Conservation (phyloP, 1,140 invertebrate genomes). For the Colletes latitarsis region DNA sequence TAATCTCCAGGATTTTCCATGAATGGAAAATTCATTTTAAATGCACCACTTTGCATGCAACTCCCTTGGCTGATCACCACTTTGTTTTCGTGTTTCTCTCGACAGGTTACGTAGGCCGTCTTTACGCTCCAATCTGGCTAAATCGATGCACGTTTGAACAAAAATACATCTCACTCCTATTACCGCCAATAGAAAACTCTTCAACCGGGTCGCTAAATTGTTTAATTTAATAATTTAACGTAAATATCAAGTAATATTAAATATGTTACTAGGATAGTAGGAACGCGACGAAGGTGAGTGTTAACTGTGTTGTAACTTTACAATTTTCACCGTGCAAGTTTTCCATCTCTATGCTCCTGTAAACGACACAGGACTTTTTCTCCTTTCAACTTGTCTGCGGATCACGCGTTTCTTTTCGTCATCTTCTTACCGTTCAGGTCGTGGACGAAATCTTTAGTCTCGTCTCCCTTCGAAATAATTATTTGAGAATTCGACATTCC, state of each 20-base stretch:
- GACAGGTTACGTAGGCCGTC: no score
- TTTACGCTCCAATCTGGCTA: no score
- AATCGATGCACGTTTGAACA: no score
- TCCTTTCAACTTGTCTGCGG: no score
- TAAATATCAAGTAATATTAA: constrained; percentile 67
- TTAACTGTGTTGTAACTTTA: constrained; percentile 63
- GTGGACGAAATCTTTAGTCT: neutral
- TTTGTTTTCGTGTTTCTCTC: no score
- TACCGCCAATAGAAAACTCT: no score
- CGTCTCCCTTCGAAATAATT: no score
- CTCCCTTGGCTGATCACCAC: no score
- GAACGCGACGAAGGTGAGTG: constrained; percentile 47
- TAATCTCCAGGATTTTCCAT: neutral
- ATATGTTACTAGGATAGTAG: constrained; percentile 65
- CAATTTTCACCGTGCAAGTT: constrained; percentile 63
- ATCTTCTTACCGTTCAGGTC: neutral
- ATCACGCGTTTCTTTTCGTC: neutral
- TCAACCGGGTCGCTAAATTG: constrained; percentile 51
- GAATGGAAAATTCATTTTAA: no score
- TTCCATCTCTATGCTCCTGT: constrained; percentile 20
- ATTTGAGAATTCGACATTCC: no score
- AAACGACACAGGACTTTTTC: constrained; percentile 7
- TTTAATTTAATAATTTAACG: constrained; percentile 68
- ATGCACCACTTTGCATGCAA: no score
- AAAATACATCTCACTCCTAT: no score